Base-by-base conservation (phyloP, 2,888 invertebrate genomes). In the Stegophylla sp. region DNA sequence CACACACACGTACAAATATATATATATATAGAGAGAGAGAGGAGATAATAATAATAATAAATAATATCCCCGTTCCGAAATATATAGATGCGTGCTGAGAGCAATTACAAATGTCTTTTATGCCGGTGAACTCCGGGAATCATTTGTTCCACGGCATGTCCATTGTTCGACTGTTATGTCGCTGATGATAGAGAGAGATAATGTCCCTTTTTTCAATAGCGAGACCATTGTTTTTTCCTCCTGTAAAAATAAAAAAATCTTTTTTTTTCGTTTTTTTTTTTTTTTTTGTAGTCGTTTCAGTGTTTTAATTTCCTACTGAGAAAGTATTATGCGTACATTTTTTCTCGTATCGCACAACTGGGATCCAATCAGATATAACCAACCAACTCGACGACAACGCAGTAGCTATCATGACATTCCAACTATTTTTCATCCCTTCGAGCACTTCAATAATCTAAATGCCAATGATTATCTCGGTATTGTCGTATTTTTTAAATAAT, bases 101-200 rank as follows among this genome's bases (percentile, higher is more conserved):
- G 69, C 79, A 79, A 79, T 69, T 79, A 79, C 79, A 79, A 79
- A 79, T 79, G 79, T 79, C 79, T 79, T 79, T 79, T 79, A 79
- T 79, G 71, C 69, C 79, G 61, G 61, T 48, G 79, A 79, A 79
- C 79, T 79, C 69, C 79, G 79, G 79, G 79, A 79, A 71, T 79
- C 79, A 79, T 79, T 79, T 79, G 79, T 79, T 79, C 71, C 69
- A 13, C 79, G 26, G 41, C 71, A 10, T 71, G 79, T 79, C 79
- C 51, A 79, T 79, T 79, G 79, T 79, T 71, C 59, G 79, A 34
- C 61, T 71, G 71, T 61, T 79, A 56, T 77, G 77, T 69, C 71
- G 41, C 23, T 45, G 79, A 71, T 63, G 79, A 69, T 59, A 28
- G 67, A 77, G 77, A 79, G 71, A 75, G 82, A 76, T 75, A 82